Percentiles rank a stretch among this genome's conserved stretches.
These are phyloP conservation scores for Formicarius rufipectus DNA, from an alignment of 2,113 vertebrate species.

Conservation along the genomic window DNA sequence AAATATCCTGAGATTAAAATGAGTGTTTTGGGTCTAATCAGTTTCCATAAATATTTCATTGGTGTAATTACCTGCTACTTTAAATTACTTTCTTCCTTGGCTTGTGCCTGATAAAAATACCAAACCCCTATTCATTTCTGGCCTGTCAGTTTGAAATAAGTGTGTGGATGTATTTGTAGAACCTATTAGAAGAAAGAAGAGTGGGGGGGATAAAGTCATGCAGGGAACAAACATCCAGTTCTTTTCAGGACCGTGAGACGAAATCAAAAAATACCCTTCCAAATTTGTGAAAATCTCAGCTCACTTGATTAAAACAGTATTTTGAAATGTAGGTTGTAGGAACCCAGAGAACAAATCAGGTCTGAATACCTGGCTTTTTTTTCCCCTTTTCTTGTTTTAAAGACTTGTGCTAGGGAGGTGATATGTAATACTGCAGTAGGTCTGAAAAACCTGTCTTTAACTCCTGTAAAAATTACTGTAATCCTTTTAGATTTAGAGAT, in stretches of 20 bases:
- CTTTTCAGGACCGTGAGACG: neutral
- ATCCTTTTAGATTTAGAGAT: neutral
- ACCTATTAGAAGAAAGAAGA: neutral
- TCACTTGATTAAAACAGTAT: neutral
- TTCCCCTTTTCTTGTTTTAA: neutral
- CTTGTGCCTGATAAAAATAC: constrained; percentile 53
- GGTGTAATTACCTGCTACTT: constrained; percentile 66
- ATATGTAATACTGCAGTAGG: neutral
- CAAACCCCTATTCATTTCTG: constrained; percentile 23
- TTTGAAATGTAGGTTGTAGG: neutral
- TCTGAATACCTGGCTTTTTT: neutral
- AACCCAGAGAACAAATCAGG: neutral
- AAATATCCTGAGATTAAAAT: constrained; percentile 47
- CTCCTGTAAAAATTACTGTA: neutral
- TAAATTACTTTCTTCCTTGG: constrained; percentile 52
- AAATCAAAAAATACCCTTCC: neutral
- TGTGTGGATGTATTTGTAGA: constrained; percentile 7
- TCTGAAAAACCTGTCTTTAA: neutral
- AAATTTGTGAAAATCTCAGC: neutral
- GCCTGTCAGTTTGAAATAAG: constrained; percentile 21
- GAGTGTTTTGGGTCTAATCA: constrained; percentile 57
- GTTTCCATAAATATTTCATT: constrained; percentile 73
- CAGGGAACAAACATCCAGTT: neutral
- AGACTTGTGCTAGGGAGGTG: neutral
- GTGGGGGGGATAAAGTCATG: neutral